These are phyloP conservation scores for Microctenopoma stevenorrisi DNA, from an alignment of 2,797 vertebrate species.

Conservation along the genomic window DNA sequence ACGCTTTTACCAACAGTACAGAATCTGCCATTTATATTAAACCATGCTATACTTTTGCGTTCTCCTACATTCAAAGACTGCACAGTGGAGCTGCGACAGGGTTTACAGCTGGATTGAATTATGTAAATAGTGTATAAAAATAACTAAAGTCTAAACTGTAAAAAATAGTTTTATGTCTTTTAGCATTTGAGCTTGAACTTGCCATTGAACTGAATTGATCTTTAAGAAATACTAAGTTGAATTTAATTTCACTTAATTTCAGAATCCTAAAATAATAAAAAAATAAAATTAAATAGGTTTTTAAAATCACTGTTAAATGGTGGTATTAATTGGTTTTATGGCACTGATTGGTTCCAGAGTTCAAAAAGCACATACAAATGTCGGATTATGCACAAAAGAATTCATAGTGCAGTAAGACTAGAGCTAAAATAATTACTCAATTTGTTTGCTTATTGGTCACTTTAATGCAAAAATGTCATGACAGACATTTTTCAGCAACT, in stretches of 20 bases:
- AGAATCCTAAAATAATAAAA: too few relatives aligned
- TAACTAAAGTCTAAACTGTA: constrained; percentile 96
- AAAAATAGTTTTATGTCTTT: too few relatives aligned
- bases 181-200: too few relatives aligned
- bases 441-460: too few relatives aligned
- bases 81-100: constrained; percentile 66
- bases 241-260: too few relatives aligned
- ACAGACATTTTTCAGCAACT: neutral
- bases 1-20: neutral
- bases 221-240: too few relatives aligned
- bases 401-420: neutral
- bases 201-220: too few relatives aligned
- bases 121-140: constrained; percentile 92
- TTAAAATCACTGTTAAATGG: too few relatives aligned
- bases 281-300: too few relatives aligned
- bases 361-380: neutral
- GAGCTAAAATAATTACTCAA: neutral
- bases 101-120: constrained; percentile 47
- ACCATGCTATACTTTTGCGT: neutral
- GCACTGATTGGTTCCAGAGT: too few relatives aligned
- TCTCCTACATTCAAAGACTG: neutral
- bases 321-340: too few relatives aligned
- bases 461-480: too few relatives aligned
- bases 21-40: neutral
- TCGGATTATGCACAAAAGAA: neutral